Percentiles rank a stretch among this genome's conserved stretches.
Evolutionary conservation across 2,888 invertebrate species (phyloP).

Genomic region (Cataglyphis albicans): DNA sequence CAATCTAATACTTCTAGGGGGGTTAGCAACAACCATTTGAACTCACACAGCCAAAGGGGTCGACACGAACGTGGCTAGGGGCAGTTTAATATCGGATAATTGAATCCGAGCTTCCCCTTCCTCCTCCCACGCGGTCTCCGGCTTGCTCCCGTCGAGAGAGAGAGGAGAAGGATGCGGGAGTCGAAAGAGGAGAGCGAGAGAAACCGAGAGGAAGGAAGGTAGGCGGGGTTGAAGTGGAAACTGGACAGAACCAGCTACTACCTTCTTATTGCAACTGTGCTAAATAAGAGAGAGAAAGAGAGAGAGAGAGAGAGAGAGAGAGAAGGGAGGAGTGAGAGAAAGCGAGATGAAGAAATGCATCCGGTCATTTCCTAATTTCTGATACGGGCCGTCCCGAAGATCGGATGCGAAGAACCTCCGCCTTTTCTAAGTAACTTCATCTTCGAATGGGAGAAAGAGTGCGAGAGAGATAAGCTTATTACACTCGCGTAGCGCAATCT

Average conservation of each 20-base stretch:
- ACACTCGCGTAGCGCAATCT: slow-evolving; percentile 61
- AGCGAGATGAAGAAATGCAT: slow-evolving; percentile 58
- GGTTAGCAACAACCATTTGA: slow-evolving; percentile 82
- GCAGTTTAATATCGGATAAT: slow-evolving; percentile 86
- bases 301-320: slow-evolving; percentile 20
- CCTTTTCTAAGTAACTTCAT: slow-evolving; percentile 64
- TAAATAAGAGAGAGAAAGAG: slow-evolving; percentile 69
- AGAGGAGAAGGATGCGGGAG: slow-evolving; percentile 53
- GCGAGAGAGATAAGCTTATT: slow-evolving; percentile 61
- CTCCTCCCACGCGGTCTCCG: slow-evolving; percentile 68
- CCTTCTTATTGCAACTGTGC: slow-evolving; percentile 78
- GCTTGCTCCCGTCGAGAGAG: slow-evolving; percentile 64
- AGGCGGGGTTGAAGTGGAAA: slow-evolving; percentile 69
- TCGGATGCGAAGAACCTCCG: slow-evolving; percentile 47
- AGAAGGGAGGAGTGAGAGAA: slow-evolving; percentile 1
- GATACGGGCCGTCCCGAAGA: slow-evolving; percentile 70
- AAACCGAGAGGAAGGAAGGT: slow-evolving; percentile 59
- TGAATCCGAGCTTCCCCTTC: slow-evolving; percentile 83
- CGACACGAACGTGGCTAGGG: slow-evolving; percentile 83
- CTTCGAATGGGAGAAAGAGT: slow-evolving; percentile 55
- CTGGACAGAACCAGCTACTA: slow-evolving; percentile 72
- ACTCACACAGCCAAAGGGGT: slow-evolving; percentile 78
- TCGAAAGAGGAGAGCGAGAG: slow-evolving; percentile 41
- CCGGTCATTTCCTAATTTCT: slow-evolving; percentile 78
- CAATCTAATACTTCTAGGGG: slow-evolving; percentile 84